Base-by-base conservation (phyloP, 2,797 vertebrate species). In the Sebastes kiyomatsui region DNA sequence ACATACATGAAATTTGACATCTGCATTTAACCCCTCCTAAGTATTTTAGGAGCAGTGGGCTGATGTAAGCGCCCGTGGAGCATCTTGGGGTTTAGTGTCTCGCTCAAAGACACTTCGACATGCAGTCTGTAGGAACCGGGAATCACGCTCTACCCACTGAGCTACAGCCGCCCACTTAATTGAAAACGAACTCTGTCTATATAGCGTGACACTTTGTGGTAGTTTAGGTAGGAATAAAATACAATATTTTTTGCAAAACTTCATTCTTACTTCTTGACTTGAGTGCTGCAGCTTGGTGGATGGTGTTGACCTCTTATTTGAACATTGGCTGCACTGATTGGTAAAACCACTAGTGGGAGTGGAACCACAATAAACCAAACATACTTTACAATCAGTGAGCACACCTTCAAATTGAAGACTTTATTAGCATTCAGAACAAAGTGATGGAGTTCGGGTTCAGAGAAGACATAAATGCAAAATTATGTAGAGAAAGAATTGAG, bases 311-410 rank as follows among this genome's bases (percentile, higher is more conserved):
- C n/a, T 75, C 14, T n/a, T 42, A 2, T 33, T 55, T 32, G 13
- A 67, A 59, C 13, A 14, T 32, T 66, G 12, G 55, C 70, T 85
- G 81, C 75, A 87, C 4, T 86, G 11, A 4, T 8, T 0, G 12
- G 28, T 65, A 8, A 62, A 82, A 67, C 86, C 90, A 91, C 87
- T 83, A 89, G 84, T 83, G 80, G 88, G 46, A 59, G 87, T 80
- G 69, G 20, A 82, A 33, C 38, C 60, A 68, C 60, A 66, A 0
- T 23, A 72, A 85, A 70, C 6, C 42, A 71, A 9, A 72, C 27
- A 62, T 6, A 33, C 16, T 3, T 22, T 20, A 38, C 23, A 32
- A 27, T n/a, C 23, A 52, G 13, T 33, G 52, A 68, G 9, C 46
- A 60, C 5, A 14, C 20, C 7, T 70, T 20, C 14, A 72, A 9